These are phyloP conservation scores for Saccostrea glomerata DNA, from an alignment of 1,140 invertebrate species.

Conservation along the genomic window DNA sequence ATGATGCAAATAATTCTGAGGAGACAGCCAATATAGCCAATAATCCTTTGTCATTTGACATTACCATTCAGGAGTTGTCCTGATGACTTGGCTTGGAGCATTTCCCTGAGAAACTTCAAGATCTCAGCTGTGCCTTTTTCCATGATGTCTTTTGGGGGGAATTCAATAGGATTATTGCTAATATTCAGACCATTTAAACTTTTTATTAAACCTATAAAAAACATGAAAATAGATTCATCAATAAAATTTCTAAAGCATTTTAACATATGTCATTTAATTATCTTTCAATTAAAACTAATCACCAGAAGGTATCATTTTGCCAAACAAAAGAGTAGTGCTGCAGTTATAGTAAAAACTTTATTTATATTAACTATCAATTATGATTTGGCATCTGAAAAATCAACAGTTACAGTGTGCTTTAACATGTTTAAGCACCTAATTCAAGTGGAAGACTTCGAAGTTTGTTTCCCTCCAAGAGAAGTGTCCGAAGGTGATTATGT, in stretches of 20 bases:
- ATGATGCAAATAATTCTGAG: too few relatives aligned
- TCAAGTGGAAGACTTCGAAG: constrained; percentile 75
- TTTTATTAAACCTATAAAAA: constrained; percentile 73
- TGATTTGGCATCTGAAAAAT: not conserved
- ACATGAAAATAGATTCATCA: constrained; percentile 3
- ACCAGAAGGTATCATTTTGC: too few relatives aligned
- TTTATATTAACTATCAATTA: not conserved
- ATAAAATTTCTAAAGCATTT: not conserved
- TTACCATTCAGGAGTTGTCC: constrained; percentile 64
- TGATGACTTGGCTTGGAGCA: constrained; percentile 71
- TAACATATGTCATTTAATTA: not conserved
- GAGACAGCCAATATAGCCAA: too few relatives aligned
- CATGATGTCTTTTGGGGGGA: constrained; percentile 75
- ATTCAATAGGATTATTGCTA: constrained; percentile 77
- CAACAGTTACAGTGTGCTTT: not conserved
- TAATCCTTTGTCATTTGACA: too few relatives aligned
- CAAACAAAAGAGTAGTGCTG: too few relatives aligned
- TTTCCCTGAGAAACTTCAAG: constrained; percentile 72
- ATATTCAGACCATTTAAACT: constrained; percentile 77
- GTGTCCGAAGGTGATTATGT: constrained; percentile 72
- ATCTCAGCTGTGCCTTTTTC: constrained; percentile 74
- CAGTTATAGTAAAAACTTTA: too few relatives aligned
- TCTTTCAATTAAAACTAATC: too few relatives aligned
- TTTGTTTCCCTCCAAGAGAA: constrained; percentile 76
- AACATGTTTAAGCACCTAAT: constrained; percentile 69